phyloP scores from a whole-genome alignment of 2,888 invertebrate genomes.

The Ferrisia virgata region DNA sequence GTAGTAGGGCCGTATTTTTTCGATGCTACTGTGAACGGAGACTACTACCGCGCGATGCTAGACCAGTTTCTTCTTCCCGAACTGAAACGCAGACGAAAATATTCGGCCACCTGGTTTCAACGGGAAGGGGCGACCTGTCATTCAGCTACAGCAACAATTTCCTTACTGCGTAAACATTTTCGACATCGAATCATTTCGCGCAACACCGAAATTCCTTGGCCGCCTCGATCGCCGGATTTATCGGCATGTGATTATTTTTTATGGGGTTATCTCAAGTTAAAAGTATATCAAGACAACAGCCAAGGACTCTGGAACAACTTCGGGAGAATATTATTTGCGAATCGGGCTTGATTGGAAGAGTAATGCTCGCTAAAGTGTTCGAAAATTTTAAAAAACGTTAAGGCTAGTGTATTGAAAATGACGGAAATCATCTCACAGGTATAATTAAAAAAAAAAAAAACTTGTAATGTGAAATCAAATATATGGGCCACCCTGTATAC shows the following conservation, averaged over 20 bases:
- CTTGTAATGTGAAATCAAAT: no score
- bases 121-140: constrained; percentile 48
- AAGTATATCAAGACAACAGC: constrained; percentile 43
- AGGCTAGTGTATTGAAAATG: no score
- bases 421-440: no score
- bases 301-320: constrained; percentile 5
- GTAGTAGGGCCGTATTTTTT: constrained; percentile 40
- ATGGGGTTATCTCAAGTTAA: constrained; percentile 49
- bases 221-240: constrained; percentile 48
- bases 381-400: no score
- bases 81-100: constrained; percentile 24
- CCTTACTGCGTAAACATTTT: constrained; percentile 46
- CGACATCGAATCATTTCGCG: constrained; percentile 47
- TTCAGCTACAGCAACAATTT: constrained; percentile 47
- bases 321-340: background rate
- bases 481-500: no score
- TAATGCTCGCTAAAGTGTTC: no score
- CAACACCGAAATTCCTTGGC: constrained; percentile 47
- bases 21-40: constrained; percentile 1
- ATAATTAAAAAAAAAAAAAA: no score
- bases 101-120: constrained; percentile 44
- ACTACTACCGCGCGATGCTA: constrained; percentile 46
- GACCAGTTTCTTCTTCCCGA: constrained; percentile 34
- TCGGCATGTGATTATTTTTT: constrained; percentile 48
- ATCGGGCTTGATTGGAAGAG: no score